Conservation (phyloP, 2,113 vertebrate genomes). For the Phalacrocorax pelagicus region DNA sequence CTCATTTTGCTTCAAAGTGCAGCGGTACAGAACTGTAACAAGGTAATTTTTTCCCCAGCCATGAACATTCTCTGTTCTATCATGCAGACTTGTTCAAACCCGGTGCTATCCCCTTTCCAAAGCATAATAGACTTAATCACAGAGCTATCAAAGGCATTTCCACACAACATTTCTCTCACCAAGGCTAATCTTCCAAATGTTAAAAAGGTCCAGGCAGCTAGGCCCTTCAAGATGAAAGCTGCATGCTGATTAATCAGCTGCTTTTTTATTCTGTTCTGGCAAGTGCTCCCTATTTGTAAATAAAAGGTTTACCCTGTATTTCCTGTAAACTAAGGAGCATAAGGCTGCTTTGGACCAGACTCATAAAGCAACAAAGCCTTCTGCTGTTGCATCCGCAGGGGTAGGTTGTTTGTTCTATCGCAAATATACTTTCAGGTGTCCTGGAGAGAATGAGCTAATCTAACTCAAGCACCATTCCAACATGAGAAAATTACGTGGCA, state of each 20-base stretch:
- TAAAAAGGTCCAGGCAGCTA: conserved; percentile 56
- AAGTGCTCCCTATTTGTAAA: conserved; percentile 70
- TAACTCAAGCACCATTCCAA: conserved; percentile 25
- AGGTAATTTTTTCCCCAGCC: conserved; percentile 64
- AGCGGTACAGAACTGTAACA: conserved; percentile 63
- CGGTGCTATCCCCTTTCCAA: conserved; percentile 48
- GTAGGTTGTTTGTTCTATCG: neutral
- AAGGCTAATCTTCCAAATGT: conserved; percentile 62
- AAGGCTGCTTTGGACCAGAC: conserved; percentile 54
- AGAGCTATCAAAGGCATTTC: conserved; percentile 76
- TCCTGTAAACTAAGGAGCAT: conserved; percentile 67
- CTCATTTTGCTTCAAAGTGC: conserved; percentile 75
- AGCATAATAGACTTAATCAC: conserved; percentile 70
- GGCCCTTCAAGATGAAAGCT: conserved; percentile 69
- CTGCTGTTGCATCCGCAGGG: conserved; percentile 40
- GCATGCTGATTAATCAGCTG: conserved; percentile 75
- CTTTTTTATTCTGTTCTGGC: conserved; percentile 67
- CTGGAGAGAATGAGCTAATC: conserved; percentile 34
- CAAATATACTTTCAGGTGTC: conserved; percentile 52
- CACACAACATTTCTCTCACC: conserved; percentile 60
- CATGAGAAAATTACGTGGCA: conserved; percentile 2
- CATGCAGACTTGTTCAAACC: conserved; percentile 57
- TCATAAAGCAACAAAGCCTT: conserved; percentile 59
- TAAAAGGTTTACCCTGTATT: conserved; percentile 73
- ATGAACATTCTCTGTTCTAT: conserved; percentile 65